Base-by-base conservation (phyloP, 2,113 vertebrate species). In the Colossoma macropomum region DNA sequence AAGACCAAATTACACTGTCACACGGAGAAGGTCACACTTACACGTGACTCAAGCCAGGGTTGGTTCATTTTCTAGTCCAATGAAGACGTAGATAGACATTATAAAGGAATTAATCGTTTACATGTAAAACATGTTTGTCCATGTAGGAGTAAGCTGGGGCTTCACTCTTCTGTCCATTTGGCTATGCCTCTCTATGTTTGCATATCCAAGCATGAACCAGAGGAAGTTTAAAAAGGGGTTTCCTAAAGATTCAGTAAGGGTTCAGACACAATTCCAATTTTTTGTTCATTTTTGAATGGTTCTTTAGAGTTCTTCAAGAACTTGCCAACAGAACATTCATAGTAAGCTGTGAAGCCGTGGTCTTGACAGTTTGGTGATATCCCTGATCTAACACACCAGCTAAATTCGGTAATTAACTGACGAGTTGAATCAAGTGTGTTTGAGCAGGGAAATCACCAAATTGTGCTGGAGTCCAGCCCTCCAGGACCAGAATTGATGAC, bases 1-100 rank as follows among this genome's bases (percentile, higher is more conserved):
- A 80, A 88, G 85, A 84, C 23, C 56, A 71, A 85, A 90, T 85
- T 66, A 76, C 75, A 83, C 65, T 84, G 75, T 81, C 86, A 75
- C 60, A 23, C 34, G n/a, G 76, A 56, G 17, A 82, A 74, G 48
- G 54, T 50, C 50, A 81, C 34, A 34, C 52, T 2, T 63, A 72
- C 41, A 77, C 50, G 41, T 73, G 38, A 79, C 71, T 21, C 70
- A 30, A 28, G 54, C 62, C 75, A 79, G 78, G 34, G 72, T 41
- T 54, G 68, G 74, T 34, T 81, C 16, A 65, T 88, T 88, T 89
- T 82, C 79, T 81, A 34, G 28, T 83, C 48, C 76, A 30, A 60
- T 45, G 45, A 60, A 66, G 66, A 80, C 27, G 13, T 68, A 45
- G 41, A 45, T 38, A 52, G 25, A 70, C 23, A 74, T 74, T 32